Percentiles rank a stretch among this genome's conserved stretches.
Conservation (phyloP, 2,888 invertebrate genomes). For the Agrotis ipsilon region DNA sequence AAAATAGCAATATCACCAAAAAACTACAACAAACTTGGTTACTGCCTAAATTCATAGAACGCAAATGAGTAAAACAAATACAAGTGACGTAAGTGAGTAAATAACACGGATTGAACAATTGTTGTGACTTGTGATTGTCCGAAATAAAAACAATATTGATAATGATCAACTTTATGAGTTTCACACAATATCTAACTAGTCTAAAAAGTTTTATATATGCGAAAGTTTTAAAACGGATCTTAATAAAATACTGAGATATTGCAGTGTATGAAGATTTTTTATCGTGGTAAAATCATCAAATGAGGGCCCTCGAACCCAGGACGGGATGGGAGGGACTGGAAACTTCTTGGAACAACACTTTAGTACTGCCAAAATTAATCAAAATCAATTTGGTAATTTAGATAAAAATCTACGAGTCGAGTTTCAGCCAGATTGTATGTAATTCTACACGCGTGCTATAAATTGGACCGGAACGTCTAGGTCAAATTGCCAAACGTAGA, state of each 20-base stretch:
- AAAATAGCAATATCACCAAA: neutral
- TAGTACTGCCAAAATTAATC: neutral
- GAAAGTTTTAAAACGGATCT: no score
- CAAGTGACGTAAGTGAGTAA: constrained; percentile 13
- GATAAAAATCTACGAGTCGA: no score
- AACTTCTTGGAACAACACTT: no score
- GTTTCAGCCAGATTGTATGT: neutral
- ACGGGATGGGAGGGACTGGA: no score
- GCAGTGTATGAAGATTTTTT: no score
- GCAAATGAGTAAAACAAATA: neutral
- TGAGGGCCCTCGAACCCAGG: no score
- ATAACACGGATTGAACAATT: neutral
- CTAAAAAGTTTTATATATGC: no score
- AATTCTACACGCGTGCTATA: constrained; percentile 39
- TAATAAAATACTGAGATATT: no score
- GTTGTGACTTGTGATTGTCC: neutral
- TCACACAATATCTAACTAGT: neutral
- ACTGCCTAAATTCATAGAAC: neutral
- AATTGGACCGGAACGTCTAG: constrained; percentile 39
- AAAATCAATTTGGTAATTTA: neutral
- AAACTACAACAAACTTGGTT: neutral
- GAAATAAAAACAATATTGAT: constrained; percentile 18
- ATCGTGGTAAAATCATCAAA: no score
- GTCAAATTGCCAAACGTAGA: constrained; percentile 39
- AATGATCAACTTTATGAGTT: constrained; percentile 15